Base-by-base conservation (phyloP, 1,140 invertebrate species). In the Drosophila equinoxialis region DNA sequence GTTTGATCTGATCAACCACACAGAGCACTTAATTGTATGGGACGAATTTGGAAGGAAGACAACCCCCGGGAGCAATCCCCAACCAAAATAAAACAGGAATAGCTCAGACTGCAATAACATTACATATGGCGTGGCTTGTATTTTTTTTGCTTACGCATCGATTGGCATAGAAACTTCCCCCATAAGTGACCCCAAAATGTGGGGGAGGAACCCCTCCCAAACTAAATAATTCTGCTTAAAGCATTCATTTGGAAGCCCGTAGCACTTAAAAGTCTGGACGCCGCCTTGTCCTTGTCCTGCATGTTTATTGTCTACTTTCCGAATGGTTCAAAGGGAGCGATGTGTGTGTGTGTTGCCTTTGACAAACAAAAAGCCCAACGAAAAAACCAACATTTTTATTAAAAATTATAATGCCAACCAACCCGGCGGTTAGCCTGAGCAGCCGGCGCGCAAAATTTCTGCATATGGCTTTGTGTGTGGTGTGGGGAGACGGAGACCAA, bases 81-180 rank as follows among this genome's bases (percentile, higher is more conserved):
- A 69, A 41, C 41, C 35, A 30, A 30, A 54, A 23, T 23, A 23
- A 60, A 65, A 71, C 30, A 51, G 45, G 33, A 41, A 51, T 41
- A n/a, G 6, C 20, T 30, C 2, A 17, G 26, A 30, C 35, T 74
- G 68, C 67, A 79, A 71, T 71, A 82, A 71, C 23, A 76, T 71
- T 71, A 78, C 83, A 80, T 71, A 87, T 86, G 76, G 58, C 66
- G 65, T 30, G 7, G 54, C 55, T 17, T 48, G 20, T 51, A 23
- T 51, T 51, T 51, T 51, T 74, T 83, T 79, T 63, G 83, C 83
- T 83, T 83, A 83, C 83, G 83, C 83, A 87, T 86, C 83, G 73
- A 82, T 87, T 83, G 84, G 65, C 73, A 74, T 74, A 45, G 67
- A 64, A 51, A 51, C 45, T 51, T 51, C 45, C 45, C 82, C 81